Percentiles rank a stretch among this genome's conserved stretches.
These are phyloP conservation scores for Lasius platythorax DNA, from an alignment of 2,888 invertebrate species.

Conservation along the genomic window DNA sequence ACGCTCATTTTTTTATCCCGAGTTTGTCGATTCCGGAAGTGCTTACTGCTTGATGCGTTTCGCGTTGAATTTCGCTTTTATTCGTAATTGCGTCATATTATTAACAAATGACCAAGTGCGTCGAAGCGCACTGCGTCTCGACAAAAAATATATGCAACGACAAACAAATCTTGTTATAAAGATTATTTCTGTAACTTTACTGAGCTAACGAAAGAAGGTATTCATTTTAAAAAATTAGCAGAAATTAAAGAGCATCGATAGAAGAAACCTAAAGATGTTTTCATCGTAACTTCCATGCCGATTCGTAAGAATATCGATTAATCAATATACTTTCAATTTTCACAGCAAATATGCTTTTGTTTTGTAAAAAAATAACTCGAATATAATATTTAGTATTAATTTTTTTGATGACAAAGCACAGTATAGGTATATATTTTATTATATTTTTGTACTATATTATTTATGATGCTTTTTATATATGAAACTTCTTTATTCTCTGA, in stretches of 20 bases:
- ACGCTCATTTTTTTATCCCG: conserved; percentile 16
- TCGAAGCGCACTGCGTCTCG: not conserved
- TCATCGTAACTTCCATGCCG: conserved; percentile 36
- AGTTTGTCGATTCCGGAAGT: conserved; percentile 2
- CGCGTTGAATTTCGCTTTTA: not conserved
- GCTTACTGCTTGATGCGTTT: not conserved
- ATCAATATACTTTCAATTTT: not conserved
- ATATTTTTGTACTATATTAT: not conserved
- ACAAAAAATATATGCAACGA: not conserved
- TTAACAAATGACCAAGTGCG: not conserved
- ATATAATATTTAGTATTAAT: not conserved
- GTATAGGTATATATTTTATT: not conserved
- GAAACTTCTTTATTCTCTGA: not conserved
- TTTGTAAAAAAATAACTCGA: not conserved
- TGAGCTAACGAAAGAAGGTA: conserved; percentile 32
- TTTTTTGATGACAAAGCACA: not conserved
- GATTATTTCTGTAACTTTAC: conserved; percentile 12
- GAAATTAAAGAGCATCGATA: conserved; percentile 54
- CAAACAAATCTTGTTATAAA: not conserved
- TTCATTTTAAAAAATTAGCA: conserved; percentile 60
- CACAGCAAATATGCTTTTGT: not conserved
- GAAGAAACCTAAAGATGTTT: conserved; percentile 56
- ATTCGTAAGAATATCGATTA: not conserved
- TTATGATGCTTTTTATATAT: not conserved
- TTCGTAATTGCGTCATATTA: conserved; percentile 13